Conservation (phyloP, 2,797 vertebrate genomes). For the Channallabes apus region DNA sequence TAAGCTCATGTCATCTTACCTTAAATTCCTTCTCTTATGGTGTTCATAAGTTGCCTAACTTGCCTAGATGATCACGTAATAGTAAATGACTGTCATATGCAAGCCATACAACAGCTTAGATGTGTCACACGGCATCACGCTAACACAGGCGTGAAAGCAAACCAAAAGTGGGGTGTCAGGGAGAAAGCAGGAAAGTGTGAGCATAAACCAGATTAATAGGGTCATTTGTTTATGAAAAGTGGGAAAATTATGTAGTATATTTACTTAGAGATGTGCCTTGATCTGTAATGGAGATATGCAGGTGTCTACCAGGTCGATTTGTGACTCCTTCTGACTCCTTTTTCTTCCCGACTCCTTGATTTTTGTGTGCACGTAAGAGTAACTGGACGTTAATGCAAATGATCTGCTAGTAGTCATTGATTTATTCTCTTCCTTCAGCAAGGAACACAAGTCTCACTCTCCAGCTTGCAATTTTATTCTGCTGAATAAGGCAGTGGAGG, state of each 20-base stretch:
- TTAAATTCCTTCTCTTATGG: neutral
- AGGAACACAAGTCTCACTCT: conserved; percentile 83
- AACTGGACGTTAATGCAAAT: neutral
- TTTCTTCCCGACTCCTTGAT: too few species aligned
- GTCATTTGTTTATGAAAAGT: neutral
- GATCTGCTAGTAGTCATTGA: neutral
- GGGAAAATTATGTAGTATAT: neutral
- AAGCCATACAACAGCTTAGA: neutral
- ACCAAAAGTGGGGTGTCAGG: neutral
- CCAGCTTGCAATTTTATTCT: conserved; percentile 77
- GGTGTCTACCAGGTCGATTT: neutral
- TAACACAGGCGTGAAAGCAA: neutral
- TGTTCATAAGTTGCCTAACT: neutral
- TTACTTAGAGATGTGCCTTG: neutral
- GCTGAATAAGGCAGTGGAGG: conserved; percentile 80
- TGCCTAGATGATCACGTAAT: neutral
- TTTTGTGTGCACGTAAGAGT: neutral
- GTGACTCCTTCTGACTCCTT: too few species aligned
- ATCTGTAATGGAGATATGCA: neutral
- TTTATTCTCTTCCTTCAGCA: conserved; percentile 62
- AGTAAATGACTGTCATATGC: neutral
- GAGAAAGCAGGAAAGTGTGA: neutral
- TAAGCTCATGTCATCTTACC: neutral
- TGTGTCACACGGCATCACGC: neutral
- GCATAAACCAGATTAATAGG: neutral